These are phyloP conservation scores for Heliconius eleuchia DNA, from an alignment of 1,140 invertebrate species.

Conservation along the genomic window DNA sequence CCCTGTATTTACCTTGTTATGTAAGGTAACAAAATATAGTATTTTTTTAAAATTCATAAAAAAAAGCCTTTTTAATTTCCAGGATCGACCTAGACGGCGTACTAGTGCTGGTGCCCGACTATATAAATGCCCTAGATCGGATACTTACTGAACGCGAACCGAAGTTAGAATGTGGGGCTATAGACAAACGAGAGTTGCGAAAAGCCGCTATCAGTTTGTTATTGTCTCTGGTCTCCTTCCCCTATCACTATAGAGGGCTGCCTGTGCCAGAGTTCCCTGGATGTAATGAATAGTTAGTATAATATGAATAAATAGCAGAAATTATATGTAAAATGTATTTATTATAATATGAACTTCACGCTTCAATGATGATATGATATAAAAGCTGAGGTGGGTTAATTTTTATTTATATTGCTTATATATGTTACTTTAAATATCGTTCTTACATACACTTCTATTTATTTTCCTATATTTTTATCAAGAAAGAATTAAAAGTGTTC, in stretches of 20 bases:
- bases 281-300: constrained; percentile 73
- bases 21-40: too few relatives aligned
- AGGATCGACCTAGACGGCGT: constrained; percentile 96
- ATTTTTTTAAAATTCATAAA: too few relatives aligned
- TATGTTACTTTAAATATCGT: too few relatives aligned
- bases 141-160: constrained; percentile 90
- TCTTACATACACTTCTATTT: too few relatives aligned
- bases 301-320: background rate
- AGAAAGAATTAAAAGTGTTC: too few relatives aligned
- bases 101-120: constrained; percentile 93
- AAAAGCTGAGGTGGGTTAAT: too few relatives aligned
- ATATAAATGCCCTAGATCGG: constrained; percentile 93
- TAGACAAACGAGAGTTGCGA: constrained; percentile 90
- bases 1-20: too few relatives aligned
- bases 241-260: constrained; percentile 94
- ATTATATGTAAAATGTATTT: too few relatives aligned
- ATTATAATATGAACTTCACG: too few relatives aligned
- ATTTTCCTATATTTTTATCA: too few relatives aligned
- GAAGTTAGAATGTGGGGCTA: constrained; percentile 83
- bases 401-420: too few relatives aligned
- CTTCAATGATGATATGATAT: too few relatives aligned
- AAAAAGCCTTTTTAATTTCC: constrained; percentile 51
- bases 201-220: constrained; percentile 95
- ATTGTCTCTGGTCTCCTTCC: constrained; percentile 93
- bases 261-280: constrained; percentile 88